These are phyloP conservation scores for Parochlus steinenii DNA, from an alignment of 2,888 invertebrate species.

Conservation along the genomic window DNA sequence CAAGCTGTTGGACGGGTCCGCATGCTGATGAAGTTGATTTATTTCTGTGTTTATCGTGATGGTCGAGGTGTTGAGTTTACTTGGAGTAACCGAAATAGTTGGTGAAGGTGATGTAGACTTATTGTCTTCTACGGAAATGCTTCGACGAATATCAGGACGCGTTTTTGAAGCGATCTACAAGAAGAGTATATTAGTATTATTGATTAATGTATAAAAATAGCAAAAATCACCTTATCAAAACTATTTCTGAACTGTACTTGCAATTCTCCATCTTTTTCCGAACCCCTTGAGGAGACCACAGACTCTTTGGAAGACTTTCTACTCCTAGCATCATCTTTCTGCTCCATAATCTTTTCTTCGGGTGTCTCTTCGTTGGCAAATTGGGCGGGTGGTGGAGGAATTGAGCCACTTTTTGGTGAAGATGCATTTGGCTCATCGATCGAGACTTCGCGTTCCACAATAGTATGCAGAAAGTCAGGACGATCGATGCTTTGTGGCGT, in stretches of 20 bases:
- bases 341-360: background rate
- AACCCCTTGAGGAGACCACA: background rate
- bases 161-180: no score
- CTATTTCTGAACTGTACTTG: conserved; percentile 3
- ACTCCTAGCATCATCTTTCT: background rate
- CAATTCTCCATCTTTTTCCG: conserved; percentile 5
- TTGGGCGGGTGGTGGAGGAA: conserved; percentile 11
- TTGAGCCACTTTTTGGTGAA: conserved; percentile 9
- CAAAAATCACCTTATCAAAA: background rate
- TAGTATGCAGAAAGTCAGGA: conserved; percentile 18
- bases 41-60: conserved; percentile 28
- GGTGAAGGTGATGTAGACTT: conserved; percentile 6
- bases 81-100: conserved; percentile 1
- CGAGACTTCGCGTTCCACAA: conserved; percentile 20
- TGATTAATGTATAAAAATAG: background rate
- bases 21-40: conserved; percentile 27
- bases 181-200: background rate
- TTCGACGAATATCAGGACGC: conserved; percentile 7
- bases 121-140: conserved; percentile 8
- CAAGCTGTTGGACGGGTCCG: conserved; percentile 53
- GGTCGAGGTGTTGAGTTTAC: conserved; percentile 22
- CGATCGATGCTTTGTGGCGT: no score
- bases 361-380: conserved; percentile 8
- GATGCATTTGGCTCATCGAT: conserved; percentile 14
- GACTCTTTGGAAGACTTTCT: conserved; percentile 1